Evolutionary conservation across 2,113 vertebrate species (phyloP).

Genomic region (Leptodactylus fuscus): DNA sequence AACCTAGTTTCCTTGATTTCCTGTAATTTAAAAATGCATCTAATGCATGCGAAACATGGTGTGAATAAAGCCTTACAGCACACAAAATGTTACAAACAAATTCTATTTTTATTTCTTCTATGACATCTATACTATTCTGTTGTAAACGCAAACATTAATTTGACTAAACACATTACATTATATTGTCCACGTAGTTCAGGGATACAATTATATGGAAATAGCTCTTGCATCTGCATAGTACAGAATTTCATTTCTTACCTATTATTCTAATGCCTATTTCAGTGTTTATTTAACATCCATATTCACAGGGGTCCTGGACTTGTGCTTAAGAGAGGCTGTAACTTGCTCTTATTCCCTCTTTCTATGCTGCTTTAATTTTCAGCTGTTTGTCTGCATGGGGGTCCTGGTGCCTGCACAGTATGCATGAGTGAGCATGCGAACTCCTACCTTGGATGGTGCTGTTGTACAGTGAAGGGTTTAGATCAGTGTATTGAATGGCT

Average conservation of each 20-base stretch:
- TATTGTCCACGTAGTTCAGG: too few species aligned
- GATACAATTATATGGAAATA: too few species aligned
- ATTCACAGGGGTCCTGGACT: slow-evolving; percentile 20
- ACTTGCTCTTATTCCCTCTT: background rate
- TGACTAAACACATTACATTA: background rate
- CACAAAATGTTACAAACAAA: too few species aligned
- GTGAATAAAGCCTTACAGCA: too few species aligned
- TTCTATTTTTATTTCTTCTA: too few species aligned
- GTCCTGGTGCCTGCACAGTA: slow-evolving; percentile 26
- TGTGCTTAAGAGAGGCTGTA: background rate
- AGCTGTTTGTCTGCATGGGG: slow-evolving; percentile 45
- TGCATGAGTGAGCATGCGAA: slow-evolving; percentile 45
- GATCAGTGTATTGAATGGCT: background rate
- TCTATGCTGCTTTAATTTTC: background rate
- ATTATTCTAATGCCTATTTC: background rate
- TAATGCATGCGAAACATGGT: too few species aligned
- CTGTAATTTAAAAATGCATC: too few species aligned
- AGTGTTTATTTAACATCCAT: background rate
- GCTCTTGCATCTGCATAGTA: too few species aligned
- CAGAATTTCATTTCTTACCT: too few species aligned
- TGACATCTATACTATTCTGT: too few species aligned
- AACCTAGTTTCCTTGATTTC: too few species aligned
- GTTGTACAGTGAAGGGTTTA: background rate
- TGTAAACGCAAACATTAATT: background rate
- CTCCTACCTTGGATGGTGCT: background rate